A percentile compares a stretch with the other conserved stretches of the same genome.
phyloP scores from a whole-genome alignment of 1,140 invertebrate species.

The Anastrepha ludens region DNA sequence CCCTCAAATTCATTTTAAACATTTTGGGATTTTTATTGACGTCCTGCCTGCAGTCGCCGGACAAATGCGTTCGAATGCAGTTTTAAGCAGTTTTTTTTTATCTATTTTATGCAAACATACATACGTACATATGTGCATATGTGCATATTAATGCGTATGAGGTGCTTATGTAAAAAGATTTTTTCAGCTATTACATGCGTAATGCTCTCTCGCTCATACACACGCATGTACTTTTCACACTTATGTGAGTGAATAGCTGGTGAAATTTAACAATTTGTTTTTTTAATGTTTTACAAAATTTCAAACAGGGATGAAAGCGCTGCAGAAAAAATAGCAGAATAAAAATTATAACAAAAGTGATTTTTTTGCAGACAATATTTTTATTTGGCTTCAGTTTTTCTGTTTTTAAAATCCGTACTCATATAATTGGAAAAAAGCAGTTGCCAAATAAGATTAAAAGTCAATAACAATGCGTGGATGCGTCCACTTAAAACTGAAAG shows the following conservation, averaged over 20 bases:
- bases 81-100: constrained; percentile 28
- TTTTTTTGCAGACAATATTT: constrained; percentile 1
- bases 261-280: background rate
- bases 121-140: background rate
- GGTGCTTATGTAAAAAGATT: background rate
- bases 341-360: background rate
- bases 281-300: background rate
- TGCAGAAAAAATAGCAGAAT: background rate
- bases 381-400: background rate
- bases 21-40: constrained; percentile 13
- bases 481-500: too few relatives aligned
- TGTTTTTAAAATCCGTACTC: too few relatives aligned
- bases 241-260: background rate
- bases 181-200: constrained; percentile 34
- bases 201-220: constrained; percentile 10
- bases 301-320: background rate
- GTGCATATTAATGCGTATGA: constrained; percentile 7
- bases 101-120: background rate
- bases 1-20: constrained; percentile 16
- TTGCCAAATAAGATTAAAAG: constrained; percentile 30
- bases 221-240: background rate
- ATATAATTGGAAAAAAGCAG: too few relatives aligned
- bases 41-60: background rate
- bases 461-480: background rate
- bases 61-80: constrained; percentile 26